Percentiles rank a stretch among this genome's conserved stretches.
Conservation (phyloP, 2,888 invertebrate genomes). For the Chymomyza procnemis region DNA sequence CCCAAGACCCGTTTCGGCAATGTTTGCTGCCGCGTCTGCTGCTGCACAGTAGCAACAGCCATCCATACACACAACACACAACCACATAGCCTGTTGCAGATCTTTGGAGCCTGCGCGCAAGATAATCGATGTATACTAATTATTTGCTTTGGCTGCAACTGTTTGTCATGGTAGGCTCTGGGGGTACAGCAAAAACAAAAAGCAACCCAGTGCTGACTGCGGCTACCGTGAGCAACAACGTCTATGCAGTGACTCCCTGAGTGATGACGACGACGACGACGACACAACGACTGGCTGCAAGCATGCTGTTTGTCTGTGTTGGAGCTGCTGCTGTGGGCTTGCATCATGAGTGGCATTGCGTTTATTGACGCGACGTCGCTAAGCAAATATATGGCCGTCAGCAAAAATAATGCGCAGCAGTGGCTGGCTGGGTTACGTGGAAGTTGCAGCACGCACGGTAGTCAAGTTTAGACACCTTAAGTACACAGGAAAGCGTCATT, state of each 20-base stretch:
- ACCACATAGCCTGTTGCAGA: neutral
- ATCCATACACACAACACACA: no score
- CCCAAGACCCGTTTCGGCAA: conserved; percentile 38
- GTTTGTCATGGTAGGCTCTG: conserved; percentile 64
- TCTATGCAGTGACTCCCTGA: conserved; percentile 4
- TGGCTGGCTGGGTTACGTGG: neutral
- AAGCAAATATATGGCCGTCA: conserved; percentile 49
- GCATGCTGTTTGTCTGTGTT: neutral
- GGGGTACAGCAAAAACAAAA: conserved; percentile 70
- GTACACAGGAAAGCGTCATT: conserved; percentile 73
- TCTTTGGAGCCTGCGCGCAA: conserved; percentile 48
- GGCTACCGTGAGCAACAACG: conserved; percentile 3
- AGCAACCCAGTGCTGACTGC: conserved; percentile 50
- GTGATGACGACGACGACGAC: neutral
- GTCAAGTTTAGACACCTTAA: conserved; percentile 74
- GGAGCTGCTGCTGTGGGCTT: neutral
- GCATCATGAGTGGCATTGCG: conserved; percentile 25
- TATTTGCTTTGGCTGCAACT: conserved; percentile 72
- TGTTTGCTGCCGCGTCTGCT: neutral
- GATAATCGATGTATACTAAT: conserved; percentile 72
- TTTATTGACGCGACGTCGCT: conserved; percentile 33
- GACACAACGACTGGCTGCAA: neutral
- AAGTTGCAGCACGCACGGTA: conserved; percentile 46
- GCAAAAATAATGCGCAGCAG: conserved; percentile 68
- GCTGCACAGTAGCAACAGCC: conserved; percentile 16